Conservation (phyloP, 2,113 vertebrate species). For the Bettongia penicillata region DNA sequence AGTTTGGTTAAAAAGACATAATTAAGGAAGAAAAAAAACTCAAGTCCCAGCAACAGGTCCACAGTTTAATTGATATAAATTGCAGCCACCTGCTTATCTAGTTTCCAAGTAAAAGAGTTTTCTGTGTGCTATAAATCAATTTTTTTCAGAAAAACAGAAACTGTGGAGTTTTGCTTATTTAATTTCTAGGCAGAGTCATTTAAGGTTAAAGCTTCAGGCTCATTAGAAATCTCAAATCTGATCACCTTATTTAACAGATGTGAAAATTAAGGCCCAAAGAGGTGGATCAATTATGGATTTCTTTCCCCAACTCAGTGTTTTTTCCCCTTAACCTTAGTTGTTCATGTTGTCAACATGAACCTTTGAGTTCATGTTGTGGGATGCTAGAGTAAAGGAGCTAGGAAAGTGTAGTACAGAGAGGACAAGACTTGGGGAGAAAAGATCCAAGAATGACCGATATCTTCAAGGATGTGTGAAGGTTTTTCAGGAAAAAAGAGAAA, state of each 20-base stretch:
- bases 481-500: not conserved
- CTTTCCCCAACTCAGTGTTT: not conserved
- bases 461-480: not conserved
- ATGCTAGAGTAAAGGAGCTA: not conserved
- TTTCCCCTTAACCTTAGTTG: not conserved
- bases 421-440: not conserved
- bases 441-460: not conserved
- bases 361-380: not conserved
- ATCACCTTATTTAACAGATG: not conserved
- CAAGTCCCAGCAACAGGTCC: constrained; percentile 47
- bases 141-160: constrained; percentile 59
- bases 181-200: constrained; percentile 50
- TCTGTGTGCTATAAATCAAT: constrained; percentile 63
- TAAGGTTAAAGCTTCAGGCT: not conserved
- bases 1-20: constrained; percentile 57
- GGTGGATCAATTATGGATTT: not conserved
- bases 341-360: too few relatives aligned
- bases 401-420: not conserved
- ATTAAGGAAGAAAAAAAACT: not conserved
- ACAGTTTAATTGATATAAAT: constrained; percentile 77
- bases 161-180: constrained; percentile 49
- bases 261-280: not conserved
- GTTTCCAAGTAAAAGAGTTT: constrained; percentile 68
- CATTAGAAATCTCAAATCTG: not conserved
- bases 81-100: constrained; percentile 58